Evolutionary conservation across 2,797 vertebrate species (phyloP).

Genomic region (Tauraco hartlaubi): DNA sequence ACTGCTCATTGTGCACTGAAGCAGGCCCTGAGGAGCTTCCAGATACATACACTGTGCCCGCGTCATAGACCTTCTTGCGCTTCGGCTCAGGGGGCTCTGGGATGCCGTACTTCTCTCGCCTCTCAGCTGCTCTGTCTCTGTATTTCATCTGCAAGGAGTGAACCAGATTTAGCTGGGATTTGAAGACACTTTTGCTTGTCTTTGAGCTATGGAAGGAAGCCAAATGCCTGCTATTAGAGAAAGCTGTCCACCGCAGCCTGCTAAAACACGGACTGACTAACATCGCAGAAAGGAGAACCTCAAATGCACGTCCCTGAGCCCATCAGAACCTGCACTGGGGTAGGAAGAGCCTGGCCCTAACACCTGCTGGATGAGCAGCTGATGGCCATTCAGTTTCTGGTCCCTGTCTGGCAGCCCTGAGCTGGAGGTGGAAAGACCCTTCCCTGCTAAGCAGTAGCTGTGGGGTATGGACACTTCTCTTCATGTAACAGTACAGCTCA

Average conservation of each 20-base stretch:
- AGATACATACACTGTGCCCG: constrained; percentile 88
- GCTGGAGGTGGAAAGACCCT: neutral
- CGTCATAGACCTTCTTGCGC: constrained; percentile 94
- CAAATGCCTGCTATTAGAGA: fast-evolving
- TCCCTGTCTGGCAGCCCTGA: neutral
- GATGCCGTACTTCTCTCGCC: constrained; percentile 97
- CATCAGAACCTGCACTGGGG: neutral
- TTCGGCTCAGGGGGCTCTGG: constrained; percentile 96
- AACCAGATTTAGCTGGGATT: neutral
- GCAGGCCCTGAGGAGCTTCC: neutral
- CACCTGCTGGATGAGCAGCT: neutral
- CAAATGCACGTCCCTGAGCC: neutral
- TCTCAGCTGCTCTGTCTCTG: constrained; percentile 95
- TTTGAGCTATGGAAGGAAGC: neutral
- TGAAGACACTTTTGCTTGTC: neutral
- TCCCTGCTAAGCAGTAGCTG: neutral
- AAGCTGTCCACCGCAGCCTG: neutral
- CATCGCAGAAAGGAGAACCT: neutral
- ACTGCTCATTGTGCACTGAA: neutral
- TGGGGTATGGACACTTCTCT: neutral
- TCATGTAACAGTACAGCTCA: neutral
- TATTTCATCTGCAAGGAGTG: constrained; percentile 89
- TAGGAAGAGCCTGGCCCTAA: neutral
- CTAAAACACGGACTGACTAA: neutral
- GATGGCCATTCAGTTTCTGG: neutral